Evolutionary conservation across 1,140 invertebrate genomes (phyloP), one percentile per base, ranked within the genome.

Genomic region (Caenorhabditis remanei): DNA sequence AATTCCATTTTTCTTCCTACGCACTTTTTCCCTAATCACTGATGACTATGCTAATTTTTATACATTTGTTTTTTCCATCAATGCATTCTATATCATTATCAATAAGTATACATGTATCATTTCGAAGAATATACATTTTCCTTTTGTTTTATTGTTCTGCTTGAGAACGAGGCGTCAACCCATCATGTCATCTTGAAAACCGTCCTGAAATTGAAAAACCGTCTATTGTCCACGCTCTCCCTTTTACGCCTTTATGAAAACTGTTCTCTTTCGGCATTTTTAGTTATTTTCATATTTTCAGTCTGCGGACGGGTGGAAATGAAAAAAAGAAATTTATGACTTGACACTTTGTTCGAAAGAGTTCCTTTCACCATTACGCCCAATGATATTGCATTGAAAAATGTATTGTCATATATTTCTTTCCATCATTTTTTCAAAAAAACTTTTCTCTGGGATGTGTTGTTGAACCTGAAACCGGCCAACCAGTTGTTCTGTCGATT

Each of bases 151-250:
- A 46, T 71, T 65, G 61, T 65, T 40, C n/a, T 43, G 14, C 71
- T 9, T 79, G 8, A 19, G 21, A 24, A 50, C 24, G 21, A 79
- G 71, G 46, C 71, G 71, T 79, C 71, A 79, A 79, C 71, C 71
- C 46, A 79, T 79, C 71, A 53, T 79, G 21, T 50, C 46, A 71
- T 46, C 63, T 40, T 65, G 71, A 79, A 79, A 79, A 50, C 46
- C n/a, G 71, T 79, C 71, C 71, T 79, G 71, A 79, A 79, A 79
- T 79, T 79, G 71, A 79, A 79, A 53, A 79, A 79, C 13, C 46
- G 46, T 50, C 71, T 50, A 71, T 79, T 79, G 71, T 79, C 14
- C 16, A 48, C n/a, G n/a, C 46, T 4, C 13, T 1, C n/a, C 65
- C 63, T 46, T 71, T 46, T 43, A 19, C 4, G 50, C 50, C n/a